Base-by-base conservation (phyloP, 1,140 invertebrate species). In the Eufriesea mexicana region DNA sequence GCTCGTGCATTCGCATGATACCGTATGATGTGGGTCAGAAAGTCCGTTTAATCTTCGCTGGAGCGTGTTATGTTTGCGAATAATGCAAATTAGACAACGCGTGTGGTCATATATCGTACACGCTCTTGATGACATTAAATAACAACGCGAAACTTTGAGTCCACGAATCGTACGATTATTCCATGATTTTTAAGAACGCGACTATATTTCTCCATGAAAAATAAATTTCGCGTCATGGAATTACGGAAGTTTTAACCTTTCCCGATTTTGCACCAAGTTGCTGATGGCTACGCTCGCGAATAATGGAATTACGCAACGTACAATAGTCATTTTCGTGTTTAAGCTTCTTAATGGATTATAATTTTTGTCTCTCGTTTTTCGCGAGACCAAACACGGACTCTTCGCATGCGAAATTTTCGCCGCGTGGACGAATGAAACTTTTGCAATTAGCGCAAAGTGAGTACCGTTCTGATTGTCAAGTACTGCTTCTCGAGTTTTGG, bases 71-170 rank as follows among this genome's bases (percentile, higher is more conserved):
- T 51, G 23, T n/a, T 42, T 51, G 57, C 45, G 45, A 45, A 75
- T 75, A 62, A 75, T 75, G 45, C 25, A 75, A 75, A 75, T 66
- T 51, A 76, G 61, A n/a, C 47, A 49, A 62, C 57, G 14, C 14
- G 35, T 5, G 25, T n/a, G 51, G 4, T 2, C 6, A 0, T 20
- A 28, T 12, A 59, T 18, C 20, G 14, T 28, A 23, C 5, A 25
- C 18, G 18, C 5, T 59, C 10, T 47, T 28, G n/a, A 9, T 16
- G 7, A 2, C 0, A 23, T 12, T 2, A n/a, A 2, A 49, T 28
- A 25, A 20, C 51, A 8, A 18, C 4, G 8, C 18, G 8, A 2
- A 25, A 70, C 23, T 47, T 54, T 28, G 35, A 2, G 35, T 35
- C 35, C 4, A 35, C 4, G 4, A 35, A 35, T 35, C 35, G 35